A percentile compares a stretch with the other conserved stretches of the same genome.
phyloP scores from a whole-genome alignment of 2,113 vertebrate species.

The Triplophysa dalaica region DNA sequence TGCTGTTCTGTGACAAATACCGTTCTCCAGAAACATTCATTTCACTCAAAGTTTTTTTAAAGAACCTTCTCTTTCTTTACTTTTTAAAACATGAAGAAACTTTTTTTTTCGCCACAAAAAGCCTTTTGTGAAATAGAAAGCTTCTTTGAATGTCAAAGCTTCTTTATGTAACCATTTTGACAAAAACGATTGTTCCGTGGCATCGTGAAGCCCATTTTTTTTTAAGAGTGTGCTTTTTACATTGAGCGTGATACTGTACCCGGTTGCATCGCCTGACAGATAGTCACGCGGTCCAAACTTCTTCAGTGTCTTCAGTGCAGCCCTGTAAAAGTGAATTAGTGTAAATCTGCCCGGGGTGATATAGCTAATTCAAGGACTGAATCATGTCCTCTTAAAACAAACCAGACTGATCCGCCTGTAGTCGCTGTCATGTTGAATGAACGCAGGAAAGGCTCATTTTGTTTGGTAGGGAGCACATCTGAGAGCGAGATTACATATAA shows the following conservation, averaged over 20 bases:
- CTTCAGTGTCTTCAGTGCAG: constrained; percentile 20
- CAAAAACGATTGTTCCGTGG: no score
- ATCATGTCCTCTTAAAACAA: constrained; percentile 41
- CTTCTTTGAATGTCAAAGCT: no score
- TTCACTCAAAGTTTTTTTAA: no score
- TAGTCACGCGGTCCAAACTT: not conserved
- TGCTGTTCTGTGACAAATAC: not conserved
- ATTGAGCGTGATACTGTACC: not conserved
- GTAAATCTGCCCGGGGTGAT: constrained; percentile 23
- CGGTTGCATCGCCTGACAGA: constrained; percentile 1
- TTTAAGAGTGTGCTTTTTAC: not conserved
- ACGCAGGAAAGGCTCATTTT: not conserved
- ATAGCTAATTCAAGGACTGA: constrained; percentile 25
- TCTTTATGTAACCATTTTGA: no score
- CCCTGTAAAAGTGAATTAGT: constrained; percentile 41
- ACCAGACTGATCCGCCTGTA: constrained; percentile 29
- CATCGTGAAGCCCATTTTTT: no score
- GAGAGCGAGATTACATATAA: constrained; percentile 19
- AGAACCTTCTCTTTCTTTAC: no score
- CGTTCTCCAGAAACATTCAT: no score
- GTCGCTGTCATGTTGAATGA: constrained; percentile 36
- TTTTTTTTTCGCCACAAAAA: no score
- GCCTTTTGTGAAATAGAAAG: no score
- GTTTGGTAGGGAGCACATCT: constrained; percentile 30
- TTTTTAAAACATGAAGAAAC: no score